Conservation (phyloP, 2,113 vertebrate species). For the Brienomyrus longianalis region DNA sequence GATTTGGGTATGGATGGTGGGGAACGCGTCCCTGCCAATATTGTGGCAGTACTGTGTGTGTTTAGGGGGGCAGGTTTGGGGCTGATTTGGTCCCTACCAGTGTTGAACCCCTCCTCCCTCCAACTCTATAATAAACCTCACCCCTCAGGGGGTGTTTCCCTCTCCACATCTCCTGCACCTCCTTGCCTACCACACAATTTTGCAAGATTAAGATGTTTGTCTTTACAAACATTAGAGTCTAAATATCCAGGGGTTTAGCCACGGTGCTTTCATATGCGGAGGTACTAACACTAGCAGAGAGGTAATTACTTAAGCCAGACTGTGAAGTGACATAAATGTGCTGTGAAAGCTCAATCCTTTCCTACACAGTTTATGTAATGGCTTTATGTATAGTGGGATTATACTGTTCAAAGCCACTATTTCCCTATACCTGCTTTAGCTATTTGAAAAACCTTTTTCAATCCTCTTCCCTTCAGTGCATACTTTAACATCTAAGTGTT, state of each 20-base stretch:
- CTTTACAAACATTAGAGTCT: background rate
- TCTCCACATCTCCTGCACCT: background rate
- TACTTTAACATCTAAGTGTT: background rate
- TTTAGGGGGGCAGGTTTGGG: background rate
- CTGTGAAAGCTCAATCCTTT: background rate
- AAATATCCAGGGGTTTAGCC: background rate
- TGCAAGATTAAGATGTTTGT: background rate
- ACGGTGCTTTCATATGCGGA: background rate
- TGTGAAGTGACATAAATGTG: constrained; percentile 1
- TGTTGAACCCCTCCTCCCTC: background rate
- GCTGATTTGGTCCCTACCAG: background rate
- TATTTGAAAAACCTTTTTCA: background rate
- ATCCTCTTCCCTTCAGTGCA: background rate
- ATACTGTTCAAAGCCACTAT: background rate
- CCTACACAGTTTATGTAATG: background rate
- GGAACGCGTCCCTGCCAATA: background rate
- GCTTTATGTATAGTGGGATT: background rate
- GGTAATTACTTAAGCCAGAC: background rate
- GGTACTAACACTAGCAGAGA: background rate
- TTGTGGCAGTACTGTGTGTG: background rate
- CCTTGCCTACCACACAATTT: background rate
- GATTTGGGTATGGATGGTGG: background rate
- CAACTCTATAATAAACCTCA: background rate
- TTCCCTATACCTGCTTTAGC: background rate
- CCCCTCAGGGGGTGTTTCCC: background rate